These are phyloP conservation scores for Dimorphilus gyrociliatus DNA, from an alignment of 2,888 invertebrate species.

Conservation along the genomic window DNA sequence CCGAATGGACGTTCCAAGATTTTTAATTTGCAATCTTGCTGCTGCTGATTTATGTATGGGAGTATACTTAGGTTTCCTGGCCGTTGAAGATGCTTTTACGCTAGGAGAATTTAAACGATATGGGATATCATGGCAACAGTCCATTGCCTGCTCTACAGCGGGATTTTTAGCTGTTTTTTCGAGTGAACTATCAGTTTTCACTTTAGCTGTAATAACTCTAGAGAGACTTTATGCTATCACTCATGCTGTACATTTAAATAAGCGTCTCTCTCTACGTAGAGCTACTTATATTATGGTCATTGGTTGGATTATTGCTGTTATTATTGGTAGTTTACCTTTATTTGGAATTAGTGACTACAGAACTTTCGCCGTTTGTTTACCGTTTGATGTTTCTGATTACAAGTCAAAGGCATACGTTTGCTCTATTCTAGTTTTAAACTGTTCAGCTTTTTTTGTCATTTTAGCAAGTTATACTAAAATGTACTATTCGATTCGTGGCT, in stretches of 20 bases:
- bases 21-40: conserved; percentile 87
- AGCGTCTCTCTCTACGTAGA: conserved; percentile 73
- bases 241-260: conserved; percentile 91
- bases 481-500: conserved; percentile 93
- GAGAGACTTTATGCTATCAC: conserved; percentile 86
- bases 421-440: conserved; percentile 31
- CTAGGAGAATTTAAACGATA: conserved; percentile 82
- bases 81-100: conserved; percentile 86
- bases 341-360: conserved; percentile 83
- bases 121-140: conserved; percentile 94
- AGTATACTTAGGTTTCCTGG: conserved; percentile 75
- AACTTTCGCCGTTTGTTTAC: conserved; percentile 87
- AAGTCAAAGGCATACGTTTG: too few species aligned
- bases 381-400: conserved; percentile 92
- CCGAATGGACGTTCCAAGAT: conserved; percentile 88
- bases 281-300: conserved; percentile 76
- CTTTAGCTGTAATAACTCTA: conserved; percentile 82
- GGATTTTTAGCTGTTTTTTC: conserved; percentile 86
- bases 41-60: conserved; percentile 97
- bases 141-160: conserved; percentile 73
- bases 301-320: conserved; percentile 76
- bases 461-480: conserved; percentile 91
- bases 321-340: conserved; percentile 72
- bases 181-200: conserved; percentile 84
- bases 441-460: conserved; percentile 69